Evolutionary conservation across 2,888 invertebrate species (phyloP).

Genomic region (Cephalotes varians): DNA sequence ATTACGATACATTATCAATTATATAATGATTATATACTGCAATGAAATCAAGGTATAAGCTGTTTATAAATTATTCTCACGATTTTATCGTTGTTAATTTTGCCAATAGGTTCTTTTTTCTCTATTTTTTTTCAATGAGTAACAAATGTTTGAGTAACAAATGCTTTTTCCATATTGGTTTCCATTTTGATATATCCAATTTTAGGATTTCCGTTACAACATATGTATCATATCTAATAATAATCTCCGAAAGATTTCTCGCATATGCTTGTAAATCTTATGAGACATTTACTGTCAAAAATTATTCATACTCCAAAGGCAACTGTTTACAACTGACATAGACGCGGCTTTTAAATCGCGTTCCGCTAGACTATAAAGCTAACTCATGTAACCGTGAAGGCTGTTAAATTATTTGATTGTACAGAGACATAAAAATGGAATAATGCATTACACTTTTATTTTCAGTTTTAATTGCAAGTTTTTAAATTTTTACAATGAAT

Average conservation of each 20-base stretch:
- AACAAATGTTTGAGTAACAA: not conserved
- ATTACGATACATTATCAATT: not conserved
- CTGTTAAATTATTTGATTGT: not conserved
- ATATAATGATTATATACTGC: not conserved
- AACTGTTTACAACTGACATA: not conserved
- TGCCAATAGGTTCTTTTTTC: not conserved
- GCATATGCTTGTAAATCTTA: not conserved
- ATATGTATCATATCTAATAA: not conserved
- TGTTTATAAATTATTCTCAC: not conserved
- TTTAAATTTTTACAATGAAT: not conserved
- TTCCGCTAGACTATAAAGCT: constrained; percentile 2
- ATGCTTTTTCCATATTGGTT: not conserved
- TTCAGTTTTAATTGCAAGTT: not conserved
- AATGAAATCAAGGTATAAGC: not conserved
- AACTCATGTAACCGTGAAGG: not conserved
- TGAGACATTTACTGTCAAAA: not conserved
- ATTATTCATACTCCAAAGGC: not conserved
- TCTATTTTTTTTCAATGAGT: not conserved
- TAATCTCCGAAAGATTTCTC: not conserved
- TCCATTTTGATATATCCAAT: not conserved
- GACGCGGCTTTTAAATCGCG: not conserved
- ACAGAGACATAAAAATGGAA: not conserved
- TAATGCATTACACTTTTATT: not conserved
- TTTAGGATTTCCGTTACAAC: not conserved
- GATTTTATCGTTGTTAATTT: not conserved